Evolutionary conservation across 2,888 invertebrate genomes (phyloP).

Genomic region (Dioctria linearis): DNA sequence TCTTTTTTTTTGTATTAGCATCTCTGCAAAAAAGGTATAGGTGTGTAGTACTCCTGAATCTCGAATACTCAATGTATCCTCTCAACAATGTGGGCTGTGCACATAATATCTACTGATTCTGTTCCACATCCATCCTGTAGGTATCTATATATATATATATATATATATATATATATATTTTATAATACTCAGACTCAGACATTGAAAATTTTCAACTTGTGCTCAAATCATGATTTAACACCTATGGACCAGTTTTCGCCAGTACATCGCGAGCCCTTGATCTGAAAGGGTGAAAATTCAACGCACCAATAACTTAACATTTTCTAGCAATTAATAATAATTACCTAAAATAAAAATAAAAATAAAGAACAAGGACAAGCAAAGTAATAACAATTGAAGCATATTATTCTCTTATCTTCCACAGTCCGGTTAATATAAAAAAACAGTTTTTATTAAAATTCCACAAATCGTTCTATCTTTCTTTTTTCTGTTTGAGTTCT

Average conservation of each 20-base stretch:
- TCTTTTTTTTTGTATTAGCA: not conserved
- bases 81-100: not conserved
- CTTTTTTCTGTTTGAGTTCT: too few relatives aligned
- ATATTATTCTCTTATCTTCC: not conserved
- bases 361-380: not conserved
- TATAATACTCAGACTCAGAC: conserved; percentile 38
- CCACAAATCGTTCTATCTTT: not conserved
- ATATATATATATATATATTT: too few relatives aligned
- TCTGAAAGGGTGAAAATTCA: conserved; percentile 69
- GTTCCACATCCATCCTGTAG: conserved; percentile 36
- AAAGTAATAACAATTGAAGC: conserved; percentile 16
- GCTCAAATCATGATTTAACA: conserved; percentile 60
- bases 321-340: conserved; percentile 33
- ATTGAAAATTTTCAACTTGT: conserved; percentile 44
- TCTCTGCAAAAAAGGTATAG: conserved; percentile 4
- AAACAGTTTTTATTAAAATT: not conserved
- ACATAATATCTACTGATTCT: not conserved
- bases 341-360: not conserved
- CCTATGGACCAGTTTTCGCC: conserved; percentile 65
- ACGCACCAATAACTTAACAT: conserved; percentile 53
- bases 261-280: conserved; percentile 72
- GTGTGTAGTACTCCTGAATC: too few relatives aligned
- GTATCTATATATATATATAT: not conserved
- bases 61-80: conserved; percentile 5
- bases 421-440: not conserved